Evolutionary conservation across 1,140 invertebrate species (phyloP).

Genomic region (Pseudomyrmex flavicornis): DNA sequence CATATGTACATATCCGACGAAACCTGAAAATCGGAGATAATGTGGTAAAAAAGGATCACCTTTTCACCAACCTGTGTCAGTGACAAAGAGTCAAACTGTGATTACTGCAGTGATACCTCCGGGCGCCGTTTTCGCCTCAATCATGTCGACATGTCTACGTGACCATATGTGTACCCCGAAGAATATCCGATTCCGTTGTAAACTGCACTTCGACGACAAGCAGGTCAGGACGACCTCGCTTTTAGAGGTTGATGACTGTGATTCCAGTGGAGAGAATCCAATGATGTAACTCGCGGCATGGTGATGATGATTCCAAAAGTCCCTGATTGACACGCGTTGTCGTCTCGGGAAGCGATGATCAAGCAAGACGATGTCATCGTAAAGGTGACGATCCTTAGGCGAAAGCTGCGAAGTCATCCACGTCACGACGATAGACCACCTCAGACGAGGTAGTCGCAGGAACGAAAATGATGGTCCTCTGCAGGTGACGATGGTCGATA

Average conservation of each 20-base stretch:
- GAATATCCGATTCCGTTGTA: slow-evolving; percentile 51
- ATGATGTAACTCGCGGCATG: background rate
- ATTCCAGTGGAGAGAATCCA: slow-evolving; percentile 32
- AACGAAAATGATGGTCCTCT: background rate
- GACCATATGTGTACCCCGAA: slow-evolving; percentile 28
- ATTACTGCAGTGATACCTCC: slow-evolving; percentile 69
- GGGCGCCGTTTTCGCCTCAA: slow-evolving; percentile 56
- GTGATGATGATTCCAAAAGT: slow-evolving; percentile 23
- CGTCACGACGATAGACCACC: slow-evolving; percentile 19
- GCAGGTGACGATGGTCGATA: slow-evolving; percentile 14
- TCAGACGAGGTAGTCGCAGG: slow-evolving; percentile 28
- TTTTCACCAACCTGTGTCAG: slow-evolving; percentile 75
- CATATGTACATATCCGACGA: slow-evolving; percentile 20
- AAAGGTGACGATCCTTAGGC: slow-evolving; percentile 15
- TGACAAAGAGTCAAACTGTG: slow-evolving; percentile 76
- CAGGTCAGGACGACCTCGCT: slow-evolving; percentile 4
- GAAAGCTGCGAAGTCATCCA: slow-evolving; percentile 25
- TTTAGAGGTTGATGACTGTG: background rate
- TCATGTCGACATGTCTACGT: slow-evolving; percentile 31
- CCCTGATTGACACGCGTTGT: slow-evolving; percentile 1
- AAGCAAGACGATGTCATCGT: background rate
- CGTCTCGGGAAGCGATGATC: slow-evolving; percentile 11
- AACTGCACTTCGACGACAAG: slow-evolving; percentile 35
- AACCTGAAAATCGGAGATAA: slow-evolving; percentile 70
- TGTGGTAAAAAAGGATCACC: slow-evolving; percentile 73